A percentile compares a stretch with the other conserved stretches of the same genome.
phyloP scores from a whole-genome alignment of 2,113 vertebrate species.

The Cyanocitta stelleri region DNA sequence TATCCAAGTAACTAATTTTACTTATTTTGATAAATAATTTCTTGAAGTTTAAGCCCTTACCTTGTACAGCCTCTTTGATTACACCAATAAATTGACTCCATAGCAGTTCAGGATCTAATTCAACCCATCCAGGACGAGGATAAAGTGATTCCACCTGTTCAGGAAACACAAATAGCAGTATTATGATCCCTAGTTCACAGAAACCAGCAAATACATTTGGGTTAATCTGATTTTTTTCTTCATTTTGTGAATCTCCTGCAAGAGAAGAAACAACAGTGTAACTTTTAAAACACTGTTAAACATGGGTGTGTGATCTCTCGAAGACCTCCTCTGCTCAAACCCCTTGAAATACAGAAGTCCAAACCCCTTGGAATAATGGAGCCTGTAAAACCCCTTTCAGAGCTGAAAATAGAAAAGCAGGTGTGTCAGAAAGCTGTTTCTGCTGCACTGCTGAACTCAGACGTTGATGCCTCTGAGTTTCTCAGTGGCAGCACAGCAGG shows the following conservation, averaged over 20 bases:
- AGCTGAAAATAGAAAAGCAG: background rate
- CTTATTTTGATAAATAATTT: background rate
- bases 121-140: constrained; percentile 83
- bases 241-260: background rate
- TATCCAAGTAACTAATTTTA: background rate
- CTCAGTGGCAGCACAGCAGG: background rate
- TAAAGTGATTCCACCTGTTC: constrained; percentile 79
- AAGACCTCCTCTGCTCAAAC: background rate
- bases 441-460: background rate
- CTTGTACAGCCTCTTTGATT: constrained; percentile 86
- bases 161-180: background rate
- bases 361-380: background rate
- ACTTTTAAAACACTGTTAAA: background rate
- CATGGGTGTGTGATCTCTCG: fast-evolving
- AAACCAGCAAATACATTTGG: background rate
- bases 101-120: constrained; percentile 88
- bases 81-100: constrained; percentile 85
- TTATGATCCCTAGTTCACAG: background rate
- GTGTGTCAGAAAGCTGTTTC: background rate
- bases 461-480: fast-evolving
- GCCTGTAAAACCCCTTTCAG: background rate
- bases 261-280: background rate
- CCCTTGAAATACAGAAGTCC: background rate
- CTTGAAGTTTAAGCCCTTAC: constrained; percentile 66
- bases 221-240: background rate